Conservation (phyloP, 1,140 invertebrate genomes). For the Ceratoteleas bidentatus region DNA sequence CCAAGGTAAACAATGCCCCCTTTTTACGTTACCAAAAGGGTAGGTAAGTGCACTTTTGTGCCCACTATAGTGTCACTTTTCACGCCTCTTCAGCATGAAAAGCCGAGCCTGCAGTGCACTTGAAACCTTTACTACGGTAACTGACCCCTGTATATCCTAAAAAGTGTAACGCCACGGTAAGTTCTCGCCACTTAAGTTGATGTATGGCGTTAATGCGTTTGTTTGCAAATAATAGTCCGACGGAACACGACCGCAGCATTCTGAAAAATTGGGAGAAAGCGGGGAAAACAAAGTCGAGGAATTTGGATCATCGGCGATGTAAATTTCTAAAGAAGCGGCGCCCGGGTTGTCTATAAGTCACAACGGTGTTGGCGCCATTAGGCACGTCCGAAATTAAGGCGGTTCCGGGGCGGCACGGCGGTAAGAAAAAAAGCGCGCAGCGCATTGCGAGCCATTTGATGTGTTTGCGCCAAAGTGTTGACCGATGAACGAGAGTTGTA, state of each 20-base stretch:
- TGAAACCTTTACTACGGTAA: too few species aligned
- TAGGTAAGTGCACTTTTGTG: too few species aligned
- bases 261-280: slow-evolving; percentile 58
- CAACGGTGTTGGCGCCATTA: slow-evolving; percentile 58
- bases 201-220: slow-evolving; percentile 27
- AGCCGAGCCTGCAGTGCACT: too few species aligned
- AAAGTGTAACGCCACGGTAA: neutral
- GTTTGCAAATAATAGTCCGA: slow-evolving; percentile 23
- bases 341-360: slow-evolving; percentile 55
- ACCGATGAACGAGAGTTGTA: slow-evolving; percentile 70
- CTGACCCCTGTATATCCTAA: too few species aligned
- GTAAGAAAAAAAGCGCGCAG: slow-evolving; percentile 64
- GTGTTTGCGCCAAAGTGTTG: slow-evolving; percentile 68
- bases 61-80: too few species aligned
- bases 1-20: too few species aligned
- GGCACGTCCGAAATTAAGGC: slow-evolving; percentile 38
- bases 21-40: too few species aligned
- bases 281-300: slow-evolving; percentile 41
- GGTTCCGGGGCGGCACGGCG: slow-evolving; percentile 45
- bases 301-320: slow-evolving; percentile 59
- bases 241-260: neutral
- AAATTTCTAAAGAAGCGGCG: slow-evolving; percentile 57
- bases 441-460: slow-evolving; percentile 64
- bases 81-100: too few species aligned
- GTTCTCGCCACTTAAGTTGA: slow-evolving; percentile 1